Base-by-base conservation (phyloP, 1,140 invertebrate species). In the Palaemon carinicauda region DNA sequence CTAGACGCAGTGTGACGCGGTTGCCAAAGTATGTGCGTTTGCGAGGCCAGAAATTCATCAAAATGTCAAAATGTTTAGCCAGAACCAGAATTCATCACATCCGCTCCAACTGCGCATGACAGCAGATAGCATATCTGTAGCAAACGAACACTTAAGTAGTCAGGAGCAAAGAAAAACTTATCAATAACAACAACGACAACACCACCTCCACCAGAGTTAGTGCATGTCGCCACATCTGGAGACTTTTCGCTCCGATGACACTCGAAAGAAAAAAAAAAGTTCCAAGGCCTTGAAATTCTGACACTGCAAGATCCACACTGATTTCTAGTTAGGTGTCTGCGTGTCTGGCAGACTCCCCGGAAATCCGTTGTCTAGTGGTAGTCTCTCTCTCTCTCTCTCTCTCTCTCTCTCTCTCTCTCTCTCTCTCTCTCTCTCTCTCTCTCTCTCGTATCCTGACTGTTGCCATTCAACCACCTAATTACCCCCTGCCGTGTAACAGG, bases 1-100 rank as follows among this genome's bases (percentile, higher is more conserved):
- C 60, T 69, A 69, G 60, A 69, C 60, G 60, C 60, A 69, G 60
- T 69, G 60, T 69, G 60, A 69, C 60, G 60, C 21, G 60, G 60
- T 69, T 69, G 60, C 60, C 60, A 69, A 69, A 69, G 60, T 69
- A 69, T 69, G 60, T 69, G 60, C 60, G 60, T 69, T 69, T 69
- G 60, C n/a, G 60, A 27, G 60, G n/a, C 60, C 60, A 69, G 60
- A 69, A 69, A 69, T 69, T 69, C 60, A 17, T 27, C 60, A 69
- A 69, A 69, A 69, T 69, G 29, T 69, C 60, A 69, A 69, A 69
- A 69, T 69, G 60, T 21, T 69, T 69, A 69, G 60, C 60, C 21
- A 17, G 29, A 69, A 69, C 33, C 33, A 41, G 33, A 41, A 41
- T 41, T 41, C 33, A 41, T 41, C 33, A 41, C 33, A 41, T 41